Evolutionary conservation across 2,888 invertebrate species (phyloP), one percentile per base, ranked within the genome.

Genomic region (Cremastobaeus sp.): DNA sequence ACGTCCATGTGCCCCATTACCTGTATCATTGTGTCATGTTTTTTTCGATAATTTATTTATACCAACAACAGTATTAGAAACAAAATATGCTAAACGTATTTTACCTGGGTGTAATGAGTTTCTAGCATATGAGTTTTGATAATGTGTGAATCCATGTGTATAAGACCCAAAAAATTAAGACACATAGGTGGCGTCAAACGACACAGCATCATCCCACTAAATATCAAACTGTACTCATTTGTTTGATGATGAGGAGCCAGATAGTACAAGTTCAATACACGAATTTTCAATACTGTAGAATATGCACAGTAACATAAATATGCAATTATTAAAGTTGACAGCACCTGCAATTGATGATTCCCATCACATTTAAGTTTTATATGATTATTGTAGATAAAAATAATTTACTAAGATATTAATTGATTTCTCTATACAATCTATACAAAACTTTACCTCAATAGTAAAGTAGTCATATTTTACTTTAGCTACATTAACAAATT

Each of bases 1-100:
- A 99, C 97, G 88, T 99, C 98, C 97, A 99, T 96, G 87, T 99
- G 99, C 0, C 99, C 99, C 99, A 99, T 99, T 80, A 98, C 93
- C 94, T 94, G 83, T 80, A 82, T 8, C 6, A n/a, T n/a, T n/a
- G n/a, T n/a, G n/a, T n/a, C n/a, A n/a, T n/a, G n/a, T 3, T 32
- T 6, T n/a, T 32, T 32, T 32, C 11, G n/a, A 32, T 11, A 32
- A 32, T 32, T 32, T n/a, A n/a, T n/a, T n/a, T n/a, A n/a, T n/a
- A n/a, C n/a, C n/a, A n/a, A n/a, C n/a, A n/a, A n/a, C 11, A n/a
- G 3, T 32, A 32, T 32, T 5, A 11, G 5, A 32, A 32, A 32
- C 3, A 37, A 32, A 32, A 11, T 32, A 8, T n/a, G 5, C 15
- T 21, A 91, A 6, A 32, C 2, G 5, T 32, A 9, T 32, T 18